Base-by-base conservation (phyloP, 1,140 invertebrate species). In the Dreissena polymorpha region DNA sequence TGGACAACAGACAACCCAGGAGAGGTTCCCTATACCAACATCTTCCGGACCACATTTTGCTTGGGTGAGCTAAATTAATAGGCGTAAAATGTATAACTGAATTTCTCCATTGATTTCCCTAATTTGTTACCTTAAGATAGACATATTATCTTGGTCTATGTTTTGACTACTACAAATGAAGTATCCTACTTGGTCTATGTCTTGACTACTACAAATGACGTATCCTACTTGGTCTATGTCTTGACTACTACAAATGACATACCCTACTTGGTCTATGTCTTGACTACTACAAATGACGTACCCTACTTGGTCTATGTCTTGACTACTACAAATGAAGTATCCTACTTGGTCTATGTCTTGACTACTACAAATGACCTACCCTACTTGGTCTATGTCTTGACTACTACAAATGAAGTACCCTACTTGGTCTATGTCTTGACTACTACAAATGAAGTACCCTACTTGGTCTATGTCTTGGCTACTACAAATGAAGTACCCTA, bases 111-210 rank as follows among this genome's bases (percentile, higher is more conserved):
- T 2, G 39, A 39, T 39, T 39, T 39, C 39, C 39, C 39, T 39
- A 39, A 39, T 39, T 39, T 39, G 39, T 39, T 39, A 5, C 39
- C 39, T 39, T 39, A 5, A 39, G 39, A 39, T 39, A 39, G 39
- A 8, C 39, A 39, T 39, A 5, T 39, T 8, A 39, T 39, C 39
- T n/a, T n/a, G n/a, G 39, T 39, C 39, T 39, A 2, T 39, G 39
- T 39, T 8, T 39, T 5, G 39, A 5, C 39, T 8, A 39, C 39
- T 39, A 39, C 39, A 39, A 39, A 39, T 2, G 2, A 84, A 90
- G 86, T 88, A 90, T 92, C 97, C 97, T 90, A 96, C 95, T 93
- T 96, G 95, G 12, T 39, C 39, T 39, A 2, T 39, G 39, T 39
- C 39, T 39, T 5, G 39, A 5, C 39, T 8, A 39, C 39, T 39